These are phyloP conservation scores for Meghimatium bilineatum DNA, from an alignment of 2,888 invertebrate species.

Conservation along the genomic window DNA sequence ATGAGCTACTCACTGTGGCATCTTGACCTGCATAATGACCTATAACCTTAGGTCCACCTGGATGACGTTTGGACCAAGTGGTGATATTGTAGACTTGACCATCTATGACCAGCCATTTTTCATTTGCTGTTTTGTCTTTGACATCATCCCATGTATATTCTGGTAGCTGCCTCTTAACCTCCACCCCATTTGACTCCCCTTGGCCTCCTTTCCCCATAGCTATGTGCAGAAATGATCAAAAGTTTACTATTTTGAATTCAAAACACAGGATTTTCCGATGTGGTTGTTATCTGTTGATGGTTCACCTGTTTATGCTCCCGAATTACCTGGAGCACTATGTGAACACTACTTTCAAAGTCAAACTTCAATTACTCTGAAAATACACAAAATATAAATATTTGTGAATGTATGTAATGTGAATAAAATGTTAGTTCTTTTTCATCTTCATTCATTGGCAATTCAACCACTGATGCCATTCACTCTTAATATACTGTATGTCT, in stretches of 20 bases:
- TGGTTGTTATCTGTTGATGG: too few relatives aligned
- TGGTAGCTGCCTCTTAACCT: slow-evolving; percentile 34
- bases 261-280: too few relatives aligned
- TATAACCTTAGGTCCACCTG: slow-evolving; percentile 74
- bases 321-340: background rate
- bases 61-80: slow-evolving; percentile 72
- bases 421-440: too few relatives aligned
- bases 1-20: slow-evolving; percentile 64
- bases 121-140: slow-evolving; percentile 60
- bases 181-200: slow-evolving; percentile 33
- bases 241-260: too few relatives aligned
- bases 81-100: slow-evolving; percentile 75
- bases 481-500: too few relatives aligned
- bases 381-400: background rate
- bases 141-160: slow-evolving; percentile 73
- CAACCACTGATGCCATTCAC: too few relatives aligned
- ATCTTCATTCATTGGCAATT: too few relatives aligned
- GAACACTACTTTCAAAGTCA: background rate
- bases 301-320: too few relatives aligned
- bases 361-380: background rate
- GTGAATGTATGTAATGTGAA: background rate
- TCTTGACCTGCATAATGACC: slow-evolving; percentile 74
- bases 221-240: background rate
- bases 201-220: slow-evolving; percentile 41
- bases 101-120: slow-evolving; percentile 75